These are phyloP conservation scores for Toxostoma redivivum DNA, from an alignment of 2,113 vertebrate genomes.

Conservation along the genomic window DNA sequence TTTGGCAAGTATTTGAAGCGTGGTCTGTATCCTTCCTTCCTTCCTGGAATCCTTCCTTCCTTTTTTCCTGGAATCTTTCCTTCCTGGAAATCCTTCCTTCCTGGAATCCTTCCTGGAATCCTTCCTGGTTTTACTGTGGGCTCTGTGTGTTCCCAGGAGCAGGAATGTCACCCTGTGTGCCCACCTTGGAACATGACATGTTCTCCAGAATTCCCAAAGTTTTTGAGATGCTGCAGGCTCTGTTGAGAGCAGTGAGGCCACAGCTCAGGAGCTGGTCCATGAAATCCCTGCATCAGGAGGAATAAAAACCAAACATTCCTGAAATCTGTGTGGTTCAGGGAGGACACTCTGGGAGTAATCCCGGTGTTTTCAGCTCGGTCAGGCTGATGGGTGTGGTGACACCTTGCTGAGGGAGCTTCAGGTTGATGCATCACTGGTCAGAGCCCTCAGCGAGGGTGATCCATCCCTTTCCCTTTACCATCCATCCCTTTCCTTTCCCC, in stretches of 20 bases:
- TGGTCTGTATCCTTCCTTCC: too few relatives aligned
- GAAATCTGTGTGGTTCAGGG: neutral
- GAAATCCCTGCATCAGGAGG: fast-evolving
- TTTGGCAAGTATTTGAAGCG: neutral
- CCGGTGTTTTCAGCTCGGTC: neutral
- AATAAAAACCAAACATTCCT: neutral
- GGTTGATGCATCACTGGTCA: neutral
- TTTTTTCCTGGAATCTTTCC: too few relatives aligned
- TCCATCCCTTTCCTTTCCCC: fast-evolving
- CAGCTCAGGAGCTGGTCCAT: neutral
- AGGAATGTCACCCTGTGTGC: neutral
- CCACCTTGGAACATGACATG: neutral
- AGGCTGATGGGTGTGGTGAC: neutral
- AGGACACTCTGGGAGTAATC: neutral
- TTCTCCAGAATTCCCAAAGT: neutral
- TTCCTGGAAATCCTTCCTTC: too few relatives aligned
- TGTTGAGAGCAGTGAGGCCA: fast-evolving
- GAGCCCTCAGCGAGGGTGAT: neutral
- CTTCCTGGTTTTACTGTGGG: neutral
- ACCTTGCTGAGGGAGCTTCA: neutral
- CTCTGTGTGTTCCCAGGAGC: neutral
- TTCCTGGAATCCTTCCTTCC: too few relatives aligned
- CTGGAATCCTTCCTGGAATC: too few relatives aligned
- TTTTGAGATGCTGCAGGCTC: neutral
- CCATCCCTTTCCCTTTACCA: neutral